Evolutionary conservation across 1,140 invertebrate species (phyloP).

Genomic region (Drosophila ercepeae): DNA sequence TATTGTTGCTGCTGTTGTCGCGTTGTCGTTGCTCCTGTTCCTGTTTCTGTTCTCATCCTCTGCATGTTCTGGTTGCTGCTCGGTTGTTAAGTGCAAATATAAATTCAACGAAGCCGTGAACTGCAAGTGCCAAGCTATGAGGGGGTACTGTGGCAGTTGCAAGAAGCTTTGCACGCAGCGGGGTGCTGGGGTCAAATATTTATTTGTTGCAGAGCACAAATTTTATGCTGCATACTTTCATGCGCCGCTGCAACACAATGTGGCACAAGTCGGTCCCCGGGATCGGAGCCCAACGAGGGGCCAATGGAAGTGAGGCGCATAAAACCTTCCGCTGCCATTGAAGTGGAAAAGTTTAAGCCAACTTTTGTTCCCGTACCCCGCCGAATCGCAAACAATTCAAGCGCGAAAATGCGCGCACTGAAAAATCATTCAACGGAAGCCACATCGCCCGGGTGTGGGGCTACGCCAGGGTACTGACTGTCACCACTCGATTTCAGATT

Average conservation of each 20-base stretch:
- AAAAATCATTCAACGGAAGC: constrained; percentile 61
- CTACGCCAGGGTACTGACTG: constrained; percentile 33
- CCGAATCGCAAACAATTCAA: constrained; percentile 40
- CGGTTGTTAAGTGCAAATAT: constrained; percentile 79
- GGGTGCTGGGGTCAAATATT: constrained; percentile 60
- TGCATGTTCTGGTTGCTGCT: constrained; percentile 50
- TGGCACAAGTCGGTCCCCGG: constrained; percentile 23
- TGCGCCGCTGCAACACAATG: constrained; percentile 66
- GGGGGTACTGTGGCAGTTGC: background rate
- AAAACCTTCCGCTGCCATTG: constrained; percentile 80
- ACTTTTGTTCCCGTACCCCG: constrained; percentile 57
- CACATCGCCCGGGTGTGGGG: constrained; percentile 6
- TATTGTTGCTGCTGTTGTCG: constrained; percentile 29
- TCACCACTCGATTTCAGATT: constrained; percentile 32
- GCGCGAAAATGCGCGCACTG: constrained; percentile 63
- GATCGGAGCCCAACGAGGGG: constrained; percentile 6
- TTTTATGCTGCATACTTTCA: constrained; percentile 78
- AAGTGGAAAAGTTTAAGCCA: constrained; percentile 81
- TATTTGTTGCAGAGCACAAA: constrained; percentile 75
- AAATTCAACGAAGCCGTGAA: constrained; percentile 71
- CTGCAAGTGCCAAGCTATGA: constrained; percentile 26
- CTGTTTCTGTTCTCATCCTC: constrained; percentile 24
- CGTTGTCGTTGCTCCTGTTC: constrained; percentile 21
- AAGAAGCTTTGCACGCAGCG: constrained; percentile 20
- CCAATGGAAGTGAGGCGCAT: constrained; percentile 50